These are phyloP conservation scores for Bursaphelenchus mucronatus DNA, from an alignment of 1,140 invertebrate genomes.

Conservation along the genomic window DNA sequence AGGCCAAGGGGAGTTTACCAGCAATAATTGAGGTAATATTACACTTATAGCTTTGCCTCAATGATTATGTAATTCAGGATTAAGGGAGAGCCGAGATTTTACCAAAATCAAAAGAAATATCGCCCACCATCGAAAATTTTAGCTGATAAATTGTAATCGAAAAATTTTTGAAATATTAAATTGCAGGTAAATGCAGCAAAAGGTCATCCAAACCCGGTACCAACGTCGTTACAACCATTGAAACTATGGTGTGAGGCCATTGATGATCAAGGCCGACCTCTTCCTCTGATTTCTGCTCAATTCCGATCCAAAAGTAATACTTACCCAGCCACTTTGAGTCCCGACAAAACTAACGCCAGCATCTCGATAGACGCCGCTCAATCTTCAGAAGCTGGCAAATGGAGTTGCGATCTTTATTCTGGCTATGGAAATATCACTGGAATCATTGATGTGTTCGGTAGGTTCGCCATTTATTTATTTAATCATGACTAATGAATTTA, in stretches of 20 bases:
- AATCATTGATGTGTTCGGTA: conserved; percentile 14
- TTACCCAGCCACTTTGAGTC: not conserved
- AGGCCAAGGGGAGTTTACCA: too few species aligned
- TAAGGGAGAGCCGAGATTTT: too few species aligned
- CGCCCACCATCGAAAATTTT: too few species aligned
- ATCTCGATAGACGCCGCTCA: not conserved
- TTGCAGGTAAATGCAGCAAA: conserved; percentile 9
- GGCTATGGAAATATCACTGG: conserved; percentile 11
- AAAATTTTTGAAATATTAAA: not conserved
- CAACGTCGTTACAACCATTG: not conserved
- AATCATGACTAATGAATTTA: not conserved
- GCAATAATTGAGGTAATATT: too few species aligned
- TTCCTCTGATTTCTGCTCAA: conserved; percentile 4
- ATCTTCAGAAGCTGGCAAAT: conserved; percentile 7
- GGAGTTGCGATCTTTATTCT: conserved; percentile 10
- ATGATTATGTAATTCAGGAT: too few species aligned
- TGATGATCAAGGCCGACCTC: conserved; percentile 11
- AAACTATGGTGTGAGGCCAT: conserved; percentile 13
- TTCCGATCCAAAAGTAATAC: not conserved
- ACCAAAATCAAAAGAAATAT: too few species aligned
- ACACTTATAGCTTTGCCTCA: too few species aligned
- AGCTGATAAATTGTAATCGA: not conserved
- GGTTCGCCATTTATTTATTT: not conserved
- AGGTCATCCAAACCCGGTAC: not conserved
- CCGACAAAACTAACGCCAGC: conserved; percentile 1